Base-by-base conservation (phyloP, 1,140 invertebrate genomes). In the Araneus ventricosus region DNA sequence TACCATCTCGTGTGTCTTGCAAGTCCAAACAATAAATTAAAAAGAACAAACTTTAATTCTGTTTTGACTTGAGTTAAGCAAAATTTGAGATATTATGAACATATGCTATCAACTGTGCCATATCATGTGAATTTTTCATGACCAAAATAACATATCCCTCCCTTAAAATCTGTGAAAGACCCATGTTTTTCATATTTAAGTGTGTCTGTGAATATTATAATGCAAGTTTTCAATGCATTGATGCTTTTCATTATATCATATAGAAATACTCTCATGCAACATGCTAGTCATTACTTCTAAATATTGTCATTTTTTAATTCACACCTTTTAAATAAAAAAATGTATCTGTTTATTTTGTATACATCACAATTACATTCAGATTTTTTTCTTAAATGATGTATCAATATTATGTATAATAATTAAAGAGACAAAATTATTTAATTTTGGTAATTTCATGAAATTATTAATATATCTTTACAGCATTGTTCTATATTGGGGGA, bases 251-350 rank as follows among this genome's bases (percentile, higher is more conserved):
- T 75, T 75, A 34, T 75, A 34, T 75, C 70, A 75, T 34, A 30
- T 63, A 63, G 59, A 63, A 52, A 63, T 70, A 34, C 30, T 75
- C 70, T 75, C 70, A 75, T 75, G 70, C 30, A 37, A 37, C 30
- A 75, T 75, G 70, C 70, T 75, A 75, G 70, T 75, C 70, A 75
- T 75, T 75, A 34, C 70, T 34, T 75, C 34, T 37, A n/a, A 75
- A 75, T 75, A 75, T 34, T 75, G 30, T 75, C 30, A 34, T 75
- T 5, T 20, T 75, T 75, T 27, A 75, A 34, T 75, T 75, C 27
- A 75, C 30, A 20, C 2, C 20, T 75, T 20, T 75, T 10, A 20
- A 37, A 34, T 75, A 24, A 75, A 75, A 70, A 75, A 70, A 75
- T 30, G 22, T 4, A 27, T n/a, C 4, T 10, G 4, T 75, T 75